Evolutionary conservation across 2,888 invertebrate genomes (phyloP), one percentile per base, ranked within the genome.

Genomic region (Drosophila parthenogenetica): DNA sequence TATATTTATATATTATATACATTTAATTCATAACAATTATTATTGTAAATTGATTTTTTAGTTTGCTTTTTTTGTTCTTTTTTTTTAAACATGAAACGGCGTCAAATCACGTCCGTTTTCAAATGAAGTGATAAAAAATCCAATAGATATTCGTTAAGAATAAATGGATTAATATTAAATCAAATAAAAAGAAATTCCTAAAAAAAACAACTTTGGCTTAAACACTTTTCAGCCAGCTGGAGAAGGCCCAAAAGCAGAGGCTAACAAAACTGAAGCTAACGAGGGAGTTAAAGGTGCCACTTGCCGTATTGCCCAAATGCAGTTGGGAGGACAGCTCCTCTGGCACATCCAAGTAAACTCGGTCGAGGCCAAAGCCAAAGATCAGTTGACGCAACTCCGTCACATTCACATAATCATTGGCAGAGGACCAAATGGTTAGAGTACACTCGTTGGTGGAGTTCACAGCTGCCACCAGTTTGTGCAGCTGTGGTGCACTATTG

Each of bases 261-360:
- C 89, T 89, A 3, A 91, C 67, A 48, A 91, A 77, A 22, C 81
- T 71, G 10, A 90, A 86, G 42, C 84, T 85, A 3, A 88, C 63
- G 16, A 90, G 50, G 0, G 89, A 79, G 7, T 80, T 68, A 25
- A 88, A 60, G 2, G 81, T 67, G 11, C 64, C 59, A 0, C 79
- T 42, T 0, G 45, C 73, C 2, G 54, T 13, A n/a, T 73, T 76
- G 2, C 71, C 76, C 57, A 91, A 70, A 53, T 89, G 92, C 19
- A 95, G 91, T 69, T 93, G 90, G 4, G 92, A 91, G 3, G 93
- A 93, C 3, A 95, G 89, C 14, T 94, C 93, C 2, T 93, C 92
- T 0, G 97, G 97, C 2, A 98, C 94, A 91, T 98, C 98, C 70
- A 97, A 92, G 91, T 95, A 98, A 2, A 96, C 94, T 71, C 94